A percentile compares a stretch with the other conserved stretches of the same genome.
Conservation (phyloP, 2,797 vertebrate species). For the Danio kyathit region DNA sequence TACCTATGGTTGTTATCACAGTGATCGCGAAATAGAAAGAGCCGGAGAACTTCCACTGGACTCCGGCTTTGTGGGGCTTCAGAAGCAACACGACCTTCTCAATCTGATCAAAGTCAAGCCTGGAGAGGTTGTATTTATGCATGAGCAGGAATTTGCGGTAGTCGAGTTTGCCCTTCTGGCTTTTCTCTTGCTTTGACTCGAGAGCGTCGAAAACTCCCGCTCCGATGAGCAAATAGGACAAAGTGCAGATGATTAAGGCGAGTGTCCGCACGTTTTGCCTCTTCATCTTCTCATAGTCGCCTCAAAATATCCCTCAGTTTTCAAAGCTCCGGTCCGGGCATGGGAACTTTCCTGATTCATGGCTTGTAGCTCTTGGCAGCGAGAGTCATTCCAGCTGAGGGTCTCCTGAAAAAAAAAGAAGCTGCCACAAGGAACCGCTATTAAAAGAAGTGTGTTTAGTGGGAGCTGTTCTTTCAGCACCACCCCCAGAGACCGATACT, state of each 20-base stretch:
- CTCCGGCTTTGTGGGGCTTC: conserved; percentile 94
- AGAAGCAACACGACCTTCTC: conserved; percentile 93
- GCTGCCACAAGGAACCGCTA: conserved; percentile 43
- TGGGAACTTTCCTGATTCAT: conserved; percentile 66
- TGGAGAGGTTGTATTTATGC: conserved; percentile 94
- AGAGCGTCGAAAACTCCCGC: conserved; percentile 97
- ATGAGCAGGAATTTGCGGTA: conserved; percentile 90
- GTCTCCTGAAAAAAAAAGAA: conserved; percentile 46
- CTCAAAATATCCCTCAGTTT: conserved; percentile 46
- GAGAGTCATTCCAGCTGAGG: conserved; percentile 19
- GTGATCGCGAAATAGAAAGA: conserved; percentile 99
- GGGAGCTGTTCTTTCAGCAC: conserved; percentile 91
- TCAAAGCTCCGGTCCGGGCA: conserved; percentile 27
- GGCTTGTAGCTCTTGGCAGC: conserved; percentile 58
- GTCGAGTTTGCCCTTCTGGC: conserved; percentile 90
- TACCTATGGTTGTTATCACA: conserved; percentile 98
- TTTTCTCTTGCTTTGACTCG: conserved; percentile 95
- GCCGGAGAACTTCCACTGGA: conserved; percentile 97
- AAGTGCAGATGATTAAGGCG: conserved; percentile 96
- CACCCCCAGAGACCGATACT: conserved; percentile 79
- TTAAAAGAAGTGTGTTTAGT: conserved; percentile 36
- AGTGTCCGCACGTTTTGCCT: conserved; percentile 96
- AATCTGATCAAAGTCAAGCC: conserved; percentile 92
- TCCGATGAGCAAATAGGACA: conserved; percentile 98
- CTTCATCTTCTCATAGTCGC: conserved; percentile 83